phyloP scores from a whole-genome alignment of 2,797 vertebrate species.

The Aplochiton taeniatus region DNA sequence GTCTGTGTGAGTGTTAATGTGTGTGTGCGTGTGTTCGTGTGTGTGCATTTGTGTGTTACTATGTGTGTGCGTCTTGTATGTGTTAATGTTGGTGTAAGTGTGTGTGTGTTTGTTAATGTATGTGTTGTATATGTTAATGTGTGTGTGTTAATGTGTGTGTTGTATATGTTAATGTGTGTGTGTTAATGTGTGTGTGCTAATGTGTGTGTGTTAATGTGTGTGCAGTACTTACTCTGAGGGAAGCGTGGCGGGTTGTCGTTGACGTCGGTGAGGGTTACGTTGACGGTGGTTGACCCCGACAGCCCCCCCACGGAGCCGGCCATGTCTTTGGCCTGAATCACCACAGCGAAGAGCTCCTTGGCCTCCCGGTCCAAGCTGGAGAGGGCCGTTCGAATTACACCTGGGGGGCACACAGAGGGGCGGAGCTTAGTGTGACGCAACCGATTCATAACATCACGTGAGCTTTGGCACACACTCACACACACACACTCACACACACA shows the following conservation, averaged over 20 bases:
- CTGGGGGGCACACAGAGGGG: conserved; percentile 53
- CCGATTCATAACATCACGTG: no score
- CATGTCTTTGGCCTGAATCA: conserved; percentile 98
- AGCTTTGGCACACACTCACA: no score
- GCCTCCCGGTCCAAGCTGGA: conserved; percentile 91
- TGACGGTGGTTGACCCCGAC: conserved; percentile 89
- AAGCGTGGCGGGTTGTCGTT: conserved; percentile 94
- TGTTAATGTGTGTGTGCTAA: neutral
- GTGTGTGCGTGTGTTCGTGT: neutral
- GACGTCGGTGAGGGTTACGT: conserved; percentile 89
- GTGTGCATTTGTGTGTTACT: neutral
- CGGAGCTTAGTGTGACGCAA: no score
- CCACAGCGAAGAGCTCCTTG: conserved; percentile 86
- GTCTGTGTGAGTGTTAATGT: neutral
- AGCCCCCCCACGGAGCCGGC: conserved; percentile 91
- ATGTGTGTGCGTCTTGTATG: no score
- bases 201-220: no score
- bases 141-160: neutral
- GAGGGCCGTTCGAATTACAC: conserved; percentile 89
- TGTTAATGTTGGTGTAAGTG: conserved; percentile 1
- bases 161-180: conserved; percentile 3
- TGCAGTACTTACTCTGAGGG: conserved; percentile 82
- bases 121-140: no score
- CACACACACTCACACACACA: no score
- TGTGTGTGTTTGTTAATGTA: neutral